Evolutionary conservation across 2,888 invertebrate species (phyloP), one percentile per base, ranked within the genome.

Genomic region (Campaea margaritaria): DNA sequence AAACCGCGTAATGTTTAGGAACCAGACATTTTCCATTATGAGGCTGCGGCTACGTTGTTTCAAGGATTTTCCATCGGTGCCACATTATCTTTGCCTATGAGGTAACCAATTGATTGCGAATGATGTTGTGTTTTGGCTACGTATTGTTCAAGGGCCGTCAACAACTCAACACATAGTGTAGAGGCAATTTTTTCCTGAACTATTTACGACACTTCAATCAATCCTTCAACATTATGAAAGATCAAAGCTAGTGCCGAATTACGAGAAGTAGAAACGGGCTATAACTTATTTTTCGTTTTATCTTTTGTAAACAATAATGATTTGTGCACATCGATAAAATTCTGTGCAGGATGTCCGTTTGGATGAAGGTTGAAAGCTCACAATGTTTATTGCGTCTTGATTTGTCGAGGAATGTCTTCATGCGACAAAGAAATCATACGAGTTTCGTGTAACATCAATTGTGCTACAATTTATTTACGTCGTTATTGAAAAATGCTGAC

Each of bases 1-100:
- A 78, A 83, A 82, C 78, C 74, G 76, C 75, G 75, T 78, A 80
- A 82, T 76, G 73, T 78, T 80, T 75, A 71, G 74, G 72, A 68
- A 72, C 73, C 67, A 76, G 69, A 75, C 70, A 72, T 80, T 83
- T 82, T 80, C 74, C 73, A 79, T 75, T 78, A 69, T 65, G 62
- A 72, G 51, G 49, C 57, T 63, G 69, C 68, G 67, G 74, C 69
- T 73, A 71, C 68, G 66, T 65, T 70, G 58, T 58, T 61, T 67
- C 76, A 80, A 80, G 77, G 74, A 57, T 62, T 73, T 69, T 68
- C 65, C 62, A 54, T 52, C 44, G 31, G 54, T 51, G 44, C 48
- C 38, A n/a, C 5, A 57, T 27, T 53, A 46, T 64, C 48, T 65
- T 70, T 69, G 58, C 31, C 11, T 5, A 45, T 45, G 45, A 48